Evolutionary conservation across 2,797 vertebrate species (phyloP), one percentile per base, ranked within the genome.

Genomic region (Spea hammondii): DNA sequence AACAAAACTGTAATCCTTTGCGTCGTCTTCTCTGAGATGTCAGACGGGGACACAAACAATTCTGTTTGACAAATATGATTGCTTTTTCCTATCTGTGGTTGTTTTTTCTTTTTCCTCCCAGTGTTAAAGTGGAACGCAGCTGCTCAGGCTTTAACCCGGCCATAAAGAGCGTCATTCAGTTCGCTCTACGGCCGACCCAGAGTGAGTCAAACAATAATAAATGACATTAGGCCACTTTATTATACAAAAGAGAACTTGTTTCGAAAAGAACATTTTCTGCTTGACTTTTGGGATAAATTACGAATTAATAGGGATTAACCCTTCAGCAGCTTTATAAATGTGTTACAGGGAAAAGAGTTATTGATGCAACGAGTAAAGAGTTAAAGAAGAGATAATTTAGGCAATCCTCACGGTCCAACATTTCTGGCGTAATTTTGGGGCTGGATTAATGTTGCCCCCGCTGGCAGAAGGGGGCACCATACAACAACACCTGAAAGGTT

Each of bases 121-220:
- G 59, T 68, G 47, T 74, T 64, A 70, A 74, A 74, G 66, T 54
- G 64, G 51, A 69, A 64, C 57, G 60, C 78, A 79, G 75, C 68
- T 71, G 67, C 60, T 71, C 17, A 8, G 47, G 14, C 14, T 3
- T 66, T 54, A 60, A 70, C 57, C 66, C 51, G 14, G n/a, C 67
- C 62, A 75, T 75, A 70, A 70, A 60, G 4, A 49, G 68, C 76
- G 46, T 71, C 55, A 4, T 51, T 17, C 54, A 53, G 50, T 53
- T 59, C 17, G 32, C 10, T 44, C 51, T 76, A 32, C 32, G 32
- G 32, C 66, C 45, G 60, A 72, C 47, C 59, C 51, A 12, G 62
- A 65, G 60, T 14, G 46, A 8, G 57, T 50, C 67, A 53, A 70
- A 64, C 14, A 45, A 45, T 64, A 70, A 80, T 57, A 80, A 75